phyloP scores from a whole-genome alignment of 2,113 vertebrate species.

The Tetrao urogallus region DNA sequence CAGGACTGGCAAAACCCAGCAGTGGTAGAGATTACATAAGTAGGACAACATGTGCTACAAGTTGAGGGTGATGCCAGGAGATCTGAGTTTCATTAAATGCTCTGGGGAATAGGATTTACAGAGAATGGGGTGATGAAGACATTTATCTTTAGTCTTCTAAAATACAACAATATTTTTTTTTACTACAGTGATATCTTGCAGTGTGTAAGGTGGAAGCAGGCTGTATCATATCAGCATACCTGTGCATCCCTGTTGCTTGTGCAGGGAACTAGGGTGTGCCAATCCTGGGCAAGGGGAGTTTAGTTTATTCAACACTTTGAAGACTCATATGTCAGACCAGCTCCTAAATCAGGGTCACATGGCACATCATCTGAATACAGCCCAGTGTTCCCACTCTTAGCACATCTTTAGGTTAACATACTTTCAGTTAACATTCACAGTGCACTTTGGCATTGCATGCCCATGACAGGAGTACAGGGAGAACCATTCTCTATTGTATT shows the following conservation, averaged over 20 bases:
- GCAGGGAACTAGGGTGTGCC: not conserved
- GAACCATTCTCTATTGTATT: not conserved
- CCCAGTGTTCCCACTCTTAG: not conserved
- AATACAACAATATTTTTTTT: not conserved
- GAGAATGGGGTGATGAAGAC: fast-evolving
- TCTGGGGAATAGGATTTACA: not conserved
- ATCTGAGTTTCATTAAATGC: not conserved
- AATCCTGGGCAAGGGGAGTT: not conserved
- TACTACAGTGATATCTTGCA: not conserved
- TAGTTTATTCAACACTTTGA: not conserved
- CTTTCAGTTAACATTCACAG: not conserved
- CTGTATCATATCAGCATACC: not conserved
- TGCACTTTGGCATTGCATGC: not conserved
- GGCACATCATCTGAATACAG: not conserved
- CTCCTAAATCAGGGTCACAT: not conserved
- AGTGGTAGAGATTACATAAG: not conserved
- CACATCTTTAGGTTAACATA: not conserved
- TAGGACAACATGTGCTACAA: not conserved
- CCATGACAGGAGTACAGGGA: not conserved
- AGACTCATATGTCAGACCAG: not conserved
- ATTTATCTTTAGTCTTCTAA: not conserved
- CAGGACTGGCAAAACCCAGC: not conserved
- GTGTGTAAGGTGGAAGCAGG: not conserved
- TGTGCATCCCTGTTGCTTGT: not conserved
- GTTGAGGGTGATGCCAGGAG: not conserved